A percentile compares a stretch with the other conserved stretches of the same genome.
Conservation (phyloP, 2,113 vertebrate genomes). For the Microcebus lehilahytsara region DNA sequence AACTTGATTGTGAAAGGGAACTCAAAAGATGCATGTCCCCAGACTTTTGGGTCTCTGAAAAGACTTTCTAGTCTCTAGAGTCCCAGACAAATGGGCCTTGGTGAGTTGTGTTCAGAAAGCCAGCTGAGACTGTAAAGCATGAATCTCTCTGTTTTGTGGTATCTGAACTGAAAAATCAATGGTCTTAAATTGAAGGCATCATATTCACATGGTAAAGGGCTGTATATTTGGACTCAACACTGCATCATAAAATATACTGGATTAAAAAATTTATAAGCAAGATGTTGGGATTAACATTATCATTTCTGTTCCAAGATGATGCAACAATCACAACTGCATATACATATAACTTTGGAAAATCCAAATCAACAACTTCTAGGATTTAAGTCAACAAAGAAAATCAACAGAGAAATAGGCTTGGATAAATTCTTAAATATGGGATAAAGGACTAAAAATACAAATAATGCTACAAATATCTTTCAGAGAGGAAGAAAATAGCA, state of each 20-base stretch:
- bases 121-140: neutral
- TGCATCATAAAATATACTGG: neutral
- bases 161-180: neutral
- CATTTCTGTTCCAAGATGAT: conserved; percentile 12
- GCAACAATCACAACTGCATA: neutral
- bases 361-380: conserved; percentile 14
- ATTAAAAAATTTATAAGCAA: conserved; percentile 4
- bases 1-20: conserved; percentile 4
- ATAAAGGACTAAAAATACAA: conserved; percentile 18
- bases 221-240: neutral
- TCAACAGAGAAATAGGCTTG: neutral
- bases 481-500: conserved; percentile 65
- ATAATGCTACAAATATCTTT: neutral
- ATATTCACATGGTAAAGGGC: neutral
- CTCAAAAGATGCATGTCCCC: neutral
- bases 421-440: neutral
- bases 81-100: neutral
- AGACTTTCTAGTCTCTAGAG: neutral
- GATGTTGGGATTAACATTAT: neutral
- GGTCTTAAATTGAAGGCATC: neutral
- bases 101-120: neutral
- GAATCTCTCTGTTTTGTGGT: neutral
- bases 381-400: conserved; percentile 26
- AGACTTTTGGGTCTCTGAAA: neutral
- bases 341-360: neutral